phyloP scores from a whole-genome alignment of 2,113 vertebrate genomes.

The Malurus elegans region DNA sequence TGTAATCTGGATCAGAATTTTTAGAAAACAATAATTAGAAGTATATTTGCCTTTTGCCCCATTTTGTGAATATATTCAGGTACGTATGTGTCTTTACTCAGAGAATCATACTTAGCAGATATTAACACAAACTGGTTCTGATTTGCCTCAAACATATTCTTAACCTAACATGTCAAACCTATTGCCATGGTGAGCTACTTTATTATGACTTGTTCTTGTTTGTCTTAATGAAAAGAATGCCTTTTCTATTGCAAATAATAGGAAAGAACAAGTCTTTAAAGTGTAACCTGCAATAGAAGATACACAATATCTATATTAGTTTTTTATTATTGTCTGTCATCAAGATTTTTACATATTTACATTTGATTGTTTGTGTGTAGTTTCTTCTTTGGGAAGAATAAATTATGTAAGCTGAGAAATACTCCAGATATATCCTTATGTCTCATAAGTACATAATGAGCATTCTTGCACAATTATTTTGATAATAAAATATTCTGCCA shows the following conservation, averaged over 20 bases:
- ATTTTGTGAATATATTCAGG: background rate
- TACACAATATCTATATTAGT: background rate
- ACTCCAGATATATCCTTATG: background rate
- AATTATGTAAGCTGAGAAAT: background rate
- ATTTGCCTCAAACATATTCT: background rate
- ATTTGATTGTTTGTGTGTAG: background rate
- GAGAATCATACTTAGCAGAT: background rate
- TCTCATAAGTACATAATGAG: background rate
- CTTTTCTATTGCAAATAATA: background rate
- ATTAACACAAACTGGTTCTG: background rate
- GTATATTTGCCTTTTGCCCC: rapidly evolving
- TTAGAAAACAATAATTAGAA: background rate
- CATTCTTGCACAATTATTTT: background rate
- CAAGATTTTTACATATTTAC: background rate
- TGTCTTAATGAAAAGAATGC: background rate
- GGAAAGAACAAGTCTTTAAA: background rate
- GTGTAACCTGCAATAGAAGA: background rate
- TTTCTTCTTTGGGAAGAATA: background rate
- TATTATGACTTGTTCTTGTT: background rate
- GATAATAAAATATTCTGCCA: background rate
- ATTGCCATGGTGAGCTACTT: background rate
- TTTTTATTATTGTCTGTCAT: background rate
- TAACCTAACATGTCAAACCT: background rate
- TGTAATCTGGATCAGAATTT: background rate
- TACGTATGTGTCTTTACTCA: background rate